Percentiles rank a stretch among this genome's conserved stretches.
phyloP scores from a whole-genome alignment of 92 coral and sea anemone species.

The Paragorgia papillata region DNA sequence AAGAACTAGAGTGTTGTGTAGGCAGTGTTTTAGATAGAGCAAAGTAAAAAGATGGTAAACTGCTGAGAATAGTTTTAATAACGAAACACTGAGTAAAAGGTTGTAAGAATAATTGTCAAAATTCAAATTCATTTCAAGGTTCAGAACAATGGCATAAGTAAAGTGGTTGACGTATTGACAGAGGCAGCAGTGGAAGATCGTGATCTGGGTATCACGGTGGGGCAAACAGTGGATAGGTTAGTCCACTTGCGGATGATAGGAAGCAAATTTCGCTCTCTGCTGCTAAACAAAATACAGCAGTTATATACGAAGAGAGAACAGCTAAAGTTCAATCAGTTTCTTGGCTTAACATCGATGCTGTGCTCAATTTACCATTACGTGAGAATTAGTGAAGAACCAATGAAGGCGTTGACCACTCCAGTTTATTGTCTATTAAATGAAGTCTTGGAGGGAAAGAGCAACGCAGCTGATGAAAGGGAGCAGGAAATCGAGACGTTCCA shows the following conservation, averaged over 20 bases:
- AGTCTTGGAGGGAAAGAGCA: conserved; percentile 44
- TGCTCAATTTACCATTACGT: conserved; percentile 78
- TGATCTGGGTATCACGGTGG: conserved; percentile 62
- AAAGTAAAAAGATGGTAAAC: no score
- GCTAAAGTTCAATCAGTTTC: conserved; percentile 59
- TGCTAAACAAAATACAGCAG: conserved; percentile 78
- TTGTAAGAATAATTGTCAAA: no score
- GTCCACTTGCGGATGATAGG: conserved; percentile 63
- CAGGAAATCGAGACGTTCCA: conserved; percentile 74
- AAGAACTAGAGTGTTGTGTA: no score
- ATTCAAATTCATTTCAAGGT: no score
- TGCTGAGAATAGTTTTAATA: no score
- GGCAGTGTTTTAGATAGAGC: no score
- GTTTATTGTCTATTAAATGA: conserved; percentile 68
- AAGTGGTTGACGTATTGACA: conserved; percentile 63
- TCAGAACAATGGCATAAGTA: no score
- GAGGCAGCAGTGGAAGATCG: conserved; percentile 62
- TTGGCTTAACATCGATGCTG: conserved; percentile 68
- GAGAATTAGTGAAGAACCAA: conserved; percentile 64
- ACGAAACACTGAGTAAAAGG: no score
- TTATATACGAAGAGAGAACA: conserved; percentile 74
- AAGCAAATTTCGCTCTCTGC: conserved; percentile 58
- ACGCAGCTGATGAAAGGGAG: conserved; percentile 32
- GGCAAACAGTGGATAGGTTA: conserved; percentile 62
- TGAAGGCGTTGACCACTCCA: conserved; percentile 74